Base-by-base conservation (phyloP, 1,140 invertebrate species). In the Drosophila ogumai region DNA sequence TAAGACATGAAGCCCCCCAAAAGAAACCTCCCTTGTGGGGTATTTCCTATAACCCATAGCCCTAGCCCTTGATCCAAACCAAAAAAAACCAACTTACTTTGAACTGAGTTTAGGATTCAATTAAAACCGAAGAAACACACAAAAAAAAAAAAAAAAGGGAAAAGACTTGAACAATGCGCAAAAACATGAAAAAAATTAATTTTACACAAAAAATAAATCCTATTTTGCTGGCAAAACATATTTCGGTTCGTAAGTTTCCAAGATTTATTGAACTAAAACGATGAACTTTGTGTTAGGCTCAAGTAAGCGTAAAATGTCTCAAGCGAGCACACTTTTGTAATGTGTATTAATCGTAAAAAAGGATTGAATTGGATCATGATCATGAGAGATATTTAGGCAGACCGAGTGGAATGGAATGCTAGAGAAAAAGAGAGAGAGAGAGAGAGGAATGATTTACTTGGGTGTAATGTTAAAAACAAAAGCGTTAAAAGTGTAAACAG, bases 401-500 rank as follows among this genome's bases (percentile, higher is more conserved):
- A 41, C 12, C 32, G 54, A 25, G 15, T 44, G n/a, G 36, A 28
- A 15, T 2, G 34, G 55, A 58, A 28, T 57, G 22, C 57, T 19
- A 31, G 41, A 52, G n/a, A 47, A 19, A 50, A 19, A 50, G 32
- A 58, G 31, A 44, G 38, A 52, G 17, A 49, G 22, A 49, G 52
- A 46, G n/a, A 56, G 40, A 67, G 64, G 40, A 74, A 78, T 52
- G 79, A 88, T 84, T 80, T 80, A 84, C 76, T 54, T 77, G 74
- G 81, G 81, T 90, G 81, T 88, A 90, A 79, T 88, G 84, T 88
- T 88, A 58, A 88, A 88, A 87, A 88, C 79, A 87, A 82, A 88
- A 84, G 85, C 82, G 87, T 87, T 91, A 67, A 91, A 91, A 84
- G 82, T 91, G 80, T 88, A 91, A 88, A 91, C 82, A 91, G 87